Evolutionary conservation across 2,888 invertebrate species (phyloP).

Genomic region (Ormyrus pomaceus): DNA sequence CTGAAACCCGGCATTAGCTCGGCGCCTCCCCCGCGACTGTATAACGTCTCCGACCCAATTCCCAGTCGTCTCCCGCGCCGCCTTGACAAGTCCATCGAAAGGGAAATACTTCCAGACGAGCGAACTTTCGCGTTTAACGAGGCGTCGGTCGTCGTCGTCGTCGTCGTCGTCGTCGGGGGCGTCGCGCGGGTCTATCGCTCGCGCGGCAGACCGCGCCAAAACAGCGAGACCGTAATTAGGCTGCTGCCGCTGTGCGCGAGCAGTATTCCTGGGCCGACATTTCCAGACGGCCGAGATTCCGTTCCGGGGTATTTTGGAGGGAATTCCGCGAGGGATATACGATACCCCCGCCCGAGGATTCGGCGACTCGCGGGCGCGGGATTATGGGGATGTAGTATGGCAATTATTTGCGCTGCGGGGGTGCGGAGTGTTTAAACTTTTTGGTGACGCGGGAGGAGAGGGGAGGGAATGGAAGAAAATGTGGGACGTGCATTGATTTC

Average conservation of each 20-base stretch:
- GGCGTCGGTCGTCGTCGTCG: neutral
- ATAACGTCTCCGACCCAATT: too few species aligned
- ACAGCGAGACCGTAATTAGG: slow-evolving; percentile 40
- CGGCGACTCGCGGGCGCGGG: neutral
- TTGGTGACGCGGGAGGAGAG: too few species aligned
- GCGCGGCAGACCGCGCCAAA: slow-evolving; percentile 12
- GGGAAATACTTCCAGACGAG: slow-evolving; percentile 5
- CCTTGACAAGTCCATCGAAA: slow-evolving; percentile 17
- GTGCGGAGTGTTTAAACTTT: too few species aligned
- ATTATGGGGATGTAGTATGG: too few species aligned
- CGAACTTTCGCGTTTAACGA: slow-evolving; percentile 24
- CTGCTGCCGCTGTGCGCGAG: neutral
- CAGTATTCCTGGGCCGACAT: slow-evolving; percentile 6
- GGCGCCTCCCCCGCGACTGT: neutral
- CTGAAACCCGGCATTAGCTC: neutral
- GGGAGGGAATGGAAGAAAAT: too few species aligned
- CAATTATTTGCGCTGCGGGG: too few species aligned
- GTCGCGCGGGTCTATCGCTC: slow-evolving; percentile 23
- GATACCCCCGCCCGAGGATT: slow-evolving; percentile 22
- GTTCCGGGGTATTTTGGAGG: neutral
- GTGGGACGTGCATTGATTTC: too few species aligned
- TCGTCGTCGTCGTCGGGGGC: neutral
- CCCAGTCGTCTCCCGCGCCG: too few species aligned
- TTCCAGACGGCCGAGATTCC: slow-evolving; percentile 3
- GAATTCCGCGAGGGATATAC: slow-evolving; percentile 9